These are phyloP conservation scores for Yponomeuta cagnagella DNA, from an alignment of 2,888 invertebrate genomes.

Conservation along the genomic window DNA sequence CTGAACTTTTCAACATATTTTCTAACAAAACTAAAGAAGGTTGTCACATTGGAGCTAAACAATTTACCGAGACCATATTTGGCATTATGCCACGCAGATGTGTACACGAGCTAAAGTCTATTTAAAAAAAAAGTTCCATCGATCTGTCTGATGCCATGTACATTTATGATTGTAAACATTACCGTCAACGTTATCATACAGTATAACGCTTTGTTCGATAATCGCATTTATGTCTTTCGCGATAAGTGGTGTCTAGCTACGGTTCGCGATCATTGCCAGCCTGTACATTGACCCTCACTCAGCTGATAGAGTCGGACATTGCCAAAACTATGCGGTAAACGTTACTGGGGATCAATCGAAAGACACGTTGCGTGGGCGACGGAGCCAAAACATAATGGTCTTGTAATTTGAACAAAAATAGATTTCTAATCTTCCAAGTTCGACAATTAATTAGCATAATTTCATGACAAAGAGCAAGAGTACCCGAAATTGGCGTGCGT, in stretches of 20 bases:
- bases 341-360: not conserved
- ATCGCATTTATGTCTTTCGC: not conserved
- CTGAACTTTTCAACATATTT: no score
- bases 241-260: not conserved
- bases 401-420: not conserved
- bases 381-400: not conserved
- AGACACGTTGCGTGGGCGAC: not conserved
- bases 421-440: not conserved
- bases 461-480: no score
- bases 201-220: not conserved
- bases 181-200: not conserved
- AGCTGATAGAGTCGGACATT: not conserved
- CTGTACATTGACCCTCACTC: not conserved
- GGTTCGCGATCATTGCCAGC: not conserved
- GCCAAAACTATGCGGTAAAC: not conserved
- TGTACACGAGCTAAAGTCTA: constrained; percentile 32
- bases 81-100: constrained; percentile 44
- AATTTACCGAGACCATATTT: constrained; percentile 43
- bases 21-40: not conserved
- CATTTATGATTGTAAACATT: constrained; percentile 11
- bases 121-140: constrained; percentile 37
- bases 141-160: constrained; percentile 16
- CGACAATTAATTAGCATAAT: not conserved
- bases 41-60: constrained; percentile 33
- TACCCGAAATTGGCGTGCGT: no score